Conservation (phyloP, 1,140 invertebrate genomes). For the Sarcophaga peregrina region DNA sequence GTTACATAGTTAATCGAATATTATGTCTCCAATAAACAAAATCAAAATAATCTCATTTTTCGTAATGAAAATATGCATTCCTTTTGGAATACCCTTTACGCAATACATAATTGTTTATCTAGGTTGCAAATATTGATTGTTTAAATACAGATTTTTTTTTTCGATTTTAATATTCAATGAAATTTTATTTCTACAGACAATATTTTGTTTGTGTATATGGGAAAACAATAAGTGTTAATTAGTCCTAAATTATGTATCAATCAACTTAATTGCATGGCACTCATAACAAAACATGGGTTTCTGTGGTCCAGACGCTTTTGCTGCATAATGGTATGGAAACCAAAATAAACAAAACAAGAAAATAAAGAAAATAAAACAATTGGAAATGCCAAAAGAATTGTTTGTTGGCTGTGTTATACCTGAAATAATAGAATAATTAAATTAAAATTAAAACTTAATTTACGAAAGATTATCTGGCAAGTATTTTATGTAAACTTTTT, state of each 20-base stretch:
- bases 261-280: not conserved
- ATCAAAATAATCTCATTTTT: no score
- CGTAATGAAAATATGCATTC: no score
- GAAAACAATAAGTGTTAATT: constrained; percentile 35
- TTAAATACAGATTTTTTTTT: not conserved
- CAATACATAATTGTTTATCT: not conserved
- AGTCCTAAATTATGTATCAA: constrained; percentile 31
- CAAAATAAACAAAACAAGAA: no score
- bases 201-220: not conserved
- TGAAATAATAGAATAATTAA: constrained; percentile 14
- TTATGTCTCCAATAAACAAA: no score
- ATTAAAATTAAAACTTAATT: not conserved
- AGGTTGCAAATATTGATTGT: not conserved
- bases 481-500: not conserved
- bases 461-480: not conserved
- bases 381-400: no score
- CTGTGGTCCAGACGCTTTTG: not conserved
- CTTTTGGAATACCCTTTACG: not conserved
- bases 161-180: no score
- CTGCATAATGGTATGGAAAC: no score
- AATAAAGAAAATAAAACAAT: no score
- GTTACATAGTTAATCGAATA: no score
- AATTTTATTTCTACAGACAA: no score
- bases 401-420: not conserved
- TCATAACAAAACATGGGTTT: not conserved